Base-by-base conservation (phyloP, 2,888 invertebrate genomes). In the Heteropelma amictum region DNA sequence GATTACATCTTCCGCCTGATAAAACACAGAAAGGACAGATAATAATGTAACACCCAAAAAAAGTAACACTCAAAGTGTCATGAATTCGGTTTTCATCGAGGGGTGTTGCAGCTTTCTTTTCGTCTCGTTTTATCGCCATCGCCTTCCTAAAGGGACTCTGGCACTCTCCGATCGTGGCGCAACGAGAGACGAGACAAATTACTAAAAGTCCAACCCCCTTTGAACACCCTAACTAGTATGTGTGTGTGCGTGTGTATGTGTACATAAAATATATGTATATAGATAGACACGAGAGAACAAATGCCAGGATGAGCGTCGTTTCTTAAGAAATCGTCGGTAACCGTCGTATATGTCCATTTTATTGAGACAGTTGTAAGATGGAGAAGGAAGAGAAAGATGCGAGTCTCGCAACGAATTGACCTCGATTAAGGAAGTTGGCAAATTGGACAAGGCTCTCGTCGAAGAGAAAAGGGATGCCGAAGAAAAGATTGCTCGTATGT, bases 391-490 rank as follows among this genome's bases (percentile, higher is more conserved):
- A 17, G 17, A 33, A 21, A 47, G 47, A 5, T 2, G n/a, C 17
- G n/a, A 75, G 76, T 68, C 68, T 51, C 33, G 42, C 19, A 63
- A 74, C 74, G 67, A 79, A 79, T 77, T 77, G 74, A 79, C 77
- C 76, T 60, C 76, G 69, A 74, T 79, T 76, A 79, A 58, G 61
- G 53, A 72, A 64, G 60, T 70, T 51, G 35, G 53, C 64, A 76
- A 79, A 79, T 79, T 77, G 72, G 74, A 74, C 72, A 51, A 28
- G 54, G 12, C 49, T 21, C 23, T 23, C 42, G 54, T 42, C 33
- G 42, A 45, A 53, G 26, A 33, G 40, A 65, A 45, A 33, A 21
- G 14, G 33, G 42, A 30, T 54, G 12, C 14, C 12, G 17, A 54
- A 54, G 14, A 61, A 42, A 33, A 40, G 21, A 33, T 12, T 28